Conservation (phyloP, 1,140 invertebrate species). For the Macrocentrus cingulum region DNA sequence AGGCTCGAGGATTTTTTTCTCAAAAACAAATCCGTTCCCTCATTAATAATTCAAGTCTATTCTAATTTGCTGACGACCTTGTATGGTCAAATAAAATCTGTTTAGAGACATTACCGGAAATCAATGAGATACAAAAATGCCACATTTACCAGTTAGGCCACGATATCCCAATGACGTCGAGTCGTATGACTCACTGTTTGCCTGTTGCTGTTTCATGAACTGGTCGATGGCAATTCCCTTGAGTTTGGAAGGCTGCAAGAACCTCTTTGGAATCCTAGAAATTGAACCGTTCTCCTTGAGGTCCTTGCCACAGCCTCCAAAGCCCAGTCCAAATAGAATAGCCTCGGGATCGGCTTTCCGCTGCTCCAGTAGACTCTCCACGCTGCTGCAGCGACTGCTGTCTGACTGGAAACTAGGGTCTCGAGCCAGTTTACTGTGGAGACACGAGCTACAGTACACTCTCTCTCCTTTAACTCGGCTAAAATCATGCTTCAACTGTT, state of each 20-base stretch:
- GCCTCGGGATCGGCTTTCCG: constrained; percentile 75
- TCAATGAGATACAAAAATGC: background rate
- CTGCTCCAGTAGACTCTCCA: constrained; percentile 73
- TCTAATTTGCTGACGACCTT: background rate
- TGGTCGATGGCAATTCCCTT: constrained; percentile 65
- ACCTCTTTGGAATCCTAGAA: constrained; percentile 69
- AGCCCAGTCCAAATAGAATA: constrained; percentile 70
- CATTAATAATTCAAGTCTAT: background rate
- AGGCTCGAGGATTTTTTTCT: background rate
- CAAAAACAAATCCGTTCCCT: constrained; percentile 5
- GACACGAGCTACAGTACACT: constrained; percentile 32
- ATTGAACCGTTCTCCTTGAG: constrained; percentile 58
- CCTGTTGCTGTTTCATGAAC: constrained; percentile 64
- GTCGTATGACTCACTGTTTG: constrained; percentile 62
- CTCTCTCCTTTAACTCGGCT: background rate
- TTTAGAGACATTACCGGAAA: background rate
- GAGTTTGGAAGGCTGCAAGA: constrained; percentile 65
- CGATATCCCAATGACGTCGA: constrained; percentile 67
- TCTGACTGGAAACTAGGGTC: constrained; percentile 71
- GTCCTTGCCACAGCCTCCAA: constrained; percentile 53
- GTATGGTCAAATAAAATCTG: background rate
- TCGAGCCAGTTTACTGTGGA: constrained; percentile 49
- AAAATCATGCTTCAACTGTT: background rate
- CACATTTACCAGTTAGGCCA: constrained; percentile 62
- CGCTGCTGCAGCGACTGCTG: constrained; percentile 73